Base-by-base conservation (phyloP, 2,797 vertebrate genomes). In the Ambastaia sidthimunki region DNA sequence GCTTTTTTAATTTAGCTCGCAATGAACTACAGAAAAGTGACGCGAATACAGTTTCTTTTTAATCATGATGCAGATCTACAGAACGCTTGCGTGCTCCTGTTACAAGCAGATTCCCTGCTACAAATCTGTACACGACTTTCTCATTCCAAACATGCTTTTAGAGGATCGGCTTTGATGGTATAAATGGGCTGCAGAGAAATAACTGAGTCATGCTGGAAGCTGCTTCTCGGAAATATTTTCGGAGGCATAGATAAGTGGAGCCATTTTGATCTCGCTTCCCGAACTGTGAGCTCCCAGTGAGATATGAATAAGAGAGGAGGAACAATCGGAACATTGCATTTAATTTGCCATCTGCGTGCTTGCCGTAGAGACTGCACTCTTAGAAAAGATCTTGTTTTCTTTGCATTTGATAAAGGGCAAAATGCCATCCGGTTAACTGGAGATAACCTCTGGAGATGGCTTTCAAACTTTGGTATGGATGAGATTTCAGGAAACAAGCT, bases 341-440 rank as follows among this genome's bases (percentile, higher is more conserved):
- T 85, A 73, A 77, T 78, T 83, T 70, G 60, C 70, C 82, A 81
- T 83, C 79, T 78, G 81, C 73, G 55, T 65, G 80, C 74, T 72
- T 65, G 28, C 37, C 18, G 28, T 25, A 41, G 28, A 65, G 47
- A 25, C 68, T 28, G 41, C n/a, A 59, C 3, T 50, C n/a, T 48
- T 55, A 44, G 23, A 75, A 81, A 28, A 78, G 37, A 82, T 25
- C 5, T 47, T 76, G 54, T 62, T 75, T 70, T 71, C 69, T 67
- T 74, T 70, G 7, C 10, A 16, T 71, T 65, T n/a, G 66, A 62
- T 71, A 25, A n/a, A 78, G 44, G 25, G 50, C 1, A 21, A 52
- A 52, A 71, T 48, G 44, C 50, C 12, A 34, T 34, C 3, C 0
- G 21, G 4, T 12, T 70, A 23, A 50, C 54, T 59, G 25, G n/a